phyloP scores from a whole-genome alignment of 2,888 invertebrate genomes.

The Drosophila putrida region DNA sequence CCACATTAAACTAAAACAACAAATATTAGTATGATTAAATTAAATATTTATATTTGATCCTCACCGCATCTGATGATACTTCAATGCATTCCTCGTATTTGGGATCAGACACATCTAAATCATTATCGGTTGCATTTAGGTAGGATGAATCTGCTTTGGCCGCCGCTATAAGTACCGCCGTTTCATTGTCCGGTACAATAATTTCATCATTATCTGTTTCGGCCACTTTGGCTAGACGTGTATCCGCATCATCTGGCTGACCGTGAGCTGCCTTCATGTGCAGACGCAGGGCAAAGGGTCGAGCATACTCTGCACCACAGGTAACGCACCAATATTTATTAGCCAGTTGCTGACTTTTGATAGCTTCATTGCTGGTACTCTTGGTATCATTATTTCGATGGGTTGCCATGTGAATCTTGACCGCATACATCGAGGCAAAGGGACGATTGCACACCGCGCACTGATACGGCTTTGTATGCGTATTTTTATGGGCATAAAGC shows the following conservation, averaged over 20 bases:
- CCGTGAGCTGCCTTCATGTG: slow-evolving; percentile 90
- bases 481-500: slow-evolving; percentile 92
- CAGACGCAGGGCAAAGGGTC: slow-evolving; percentile 90
- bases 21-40: too few relatives aligned
- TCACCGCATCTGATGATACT: slow-evolving; percentile 73
- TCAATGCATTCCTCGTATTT: slow-evolving; percentile 62
- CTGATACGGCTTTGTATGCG: slow-evolving; percentile 92
- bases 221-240: slow-evolving; percentile 19
- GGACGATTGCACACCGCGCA: slow-evolving; percentile 92
- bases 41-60: neutral
- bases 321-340: slow-evolving; percentile 86
- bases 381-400: slow-evolving; percentile 37
- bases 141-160: slow-evolving; percentile 66
- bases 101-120: slow-evolving; percentile 49
- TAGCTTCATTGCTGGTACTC: slow-evolving; percentile 5
- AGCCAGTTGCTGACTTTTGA: slow-evolving; percentile 60
- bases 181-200: slow-evolving; percentile 48
- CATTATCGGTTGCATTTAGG: slow-evolving; percentile 37
- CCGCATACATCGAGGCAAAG: slow-evolving; percentile 92
- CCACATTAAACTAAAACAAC: slow-evolving; percentile 78
- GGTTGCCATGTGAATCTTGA: slow-evolving; percentile 91
- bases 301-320: slow-evolving; percentile 92
- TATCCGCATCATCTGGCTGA: slow-evolving; percentile 36
- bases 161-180: slow-evolving; percentile 75
- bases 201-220: slow-evolving; percentile 23